Evolutionary conservation across 2,888 invertebrate genomes (phyloP), one percentile per base, ranked within the genome.

Genomic region (Sarcophaga rosellei): DNA sequence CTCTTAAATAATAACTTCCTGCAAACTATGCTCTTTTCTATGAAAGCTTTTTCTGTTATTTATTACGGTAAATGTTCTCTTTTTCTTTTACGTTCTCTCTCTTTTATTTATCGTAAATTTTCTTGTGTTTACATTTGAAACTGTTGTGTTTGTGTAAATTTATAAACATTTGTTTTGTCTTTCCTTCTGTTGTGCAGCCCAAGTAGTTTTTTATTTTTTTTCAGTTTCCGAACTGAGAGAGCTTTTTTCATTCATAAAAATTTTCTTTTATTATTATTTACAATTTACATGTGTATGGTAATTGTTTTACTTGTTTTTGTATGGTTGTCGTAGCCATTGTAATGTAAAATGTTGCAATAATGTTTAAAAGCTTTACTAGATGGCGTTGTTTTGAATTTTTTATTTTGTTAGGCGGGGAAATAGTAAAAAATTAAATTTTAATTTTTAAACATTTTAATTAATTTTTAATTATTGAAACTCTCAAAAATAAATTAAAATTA

Each of bases 171-270:
- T 10, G 8, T 25, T 25, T 44, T 65, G 65, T 65, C 3, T 63
- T 63, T 25, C 12, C 23, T 63, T 15, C n/a, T 72, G 15, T 4
- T 12, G 5, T 53, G 44, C 53, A 44, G 65, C 73, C 73, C 44
- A 11, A 23, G 53, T 73, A 23, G 15, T 10, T 12, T 62, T 65
- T 45, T 45, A 25, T 17, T 45, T 65, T 62, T 57, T 65, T 70
- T 15, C 17, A 15, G 0, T 53, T 53, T 53, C 4, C 17, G 53
- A 53, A 17, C 12, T 15, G 4, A 1, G 3, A n/a, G 61, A 85
- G 81, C 69, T 78, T 85, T 85, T 84, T 81, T 78, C 85, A 85
- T 85, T 85, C 78, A 85, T 85, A 72, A 75, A 81, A 53, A 23
- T 45, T 11, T 63, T 44, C 20, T 11, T 63, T 21, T 20, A 45